These are phyloP conservation scores for Acleris holmiana DNA, from an alignment of 2,888 invertebrate species.

Conservation along the genomic window DNA sequence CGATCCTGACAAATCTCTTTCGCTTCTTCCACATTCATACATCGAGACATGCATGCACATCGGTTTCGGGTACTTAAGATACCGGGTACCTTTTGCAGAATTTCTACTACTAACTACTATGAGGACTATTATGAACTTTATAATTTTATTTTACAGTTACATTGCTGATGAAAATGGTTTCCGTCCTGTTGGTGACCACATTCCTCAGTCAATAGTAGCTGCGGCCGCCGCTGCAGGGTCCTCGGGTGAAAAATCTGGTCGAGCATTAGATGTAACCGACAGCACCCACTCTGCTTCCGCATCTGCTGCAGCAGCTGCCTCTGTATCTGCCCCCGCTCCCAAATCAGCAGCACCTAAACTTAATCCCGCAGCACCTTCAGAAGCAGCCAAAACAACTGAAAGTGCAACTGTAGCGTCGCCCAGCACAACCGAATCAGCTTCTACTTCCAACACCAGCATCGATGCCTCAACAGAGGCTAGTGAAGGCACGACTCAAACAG, in stretches of 20 bases:
- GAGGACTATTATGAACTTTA: too few species aligned
- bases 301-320: conserved; percentile 20
- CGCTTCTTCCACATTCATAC: too few species aligned
- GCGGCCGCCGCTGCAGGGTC: conserved; percentile 39
- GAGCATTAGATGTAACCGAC: conserved; percentile 51
- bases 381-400: conserved; percentile 21
- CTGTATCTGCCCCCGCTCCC: conserved; percentile 11
- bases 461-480: conserved; percentile 23
- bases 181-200: conserved; percentile 87
- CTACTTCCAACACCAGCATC: conserved; percentile 22
- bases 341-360: conserved; percentile 23
- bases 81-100: too few species aligned
- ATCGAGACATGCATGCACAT: too few species aligned
- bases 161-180: conserved; percentile 90
- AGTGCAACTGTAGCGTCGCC: conserved; percentile 35
- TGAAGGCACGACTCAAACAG: conserved; percentile 38
- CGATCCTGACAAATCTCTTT: too few species aligned
- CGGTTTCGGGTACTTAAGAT: too few species aligned
- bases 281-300: conserved; percentile 42
- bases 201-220: conserved; percentile 70
- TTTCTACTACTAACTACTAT: too few species aligned
- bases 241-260: conserved; percentile 54
- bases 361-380: conserved; percentile 31
- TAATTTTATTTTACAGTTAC: conserved; percentile 83
- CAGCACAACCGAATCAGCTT: conserved; percentile 28